Evolutionary conservation across 1,140 invertebrate species (phyloP).

Genomic region (Conus betulinus): DNA sequence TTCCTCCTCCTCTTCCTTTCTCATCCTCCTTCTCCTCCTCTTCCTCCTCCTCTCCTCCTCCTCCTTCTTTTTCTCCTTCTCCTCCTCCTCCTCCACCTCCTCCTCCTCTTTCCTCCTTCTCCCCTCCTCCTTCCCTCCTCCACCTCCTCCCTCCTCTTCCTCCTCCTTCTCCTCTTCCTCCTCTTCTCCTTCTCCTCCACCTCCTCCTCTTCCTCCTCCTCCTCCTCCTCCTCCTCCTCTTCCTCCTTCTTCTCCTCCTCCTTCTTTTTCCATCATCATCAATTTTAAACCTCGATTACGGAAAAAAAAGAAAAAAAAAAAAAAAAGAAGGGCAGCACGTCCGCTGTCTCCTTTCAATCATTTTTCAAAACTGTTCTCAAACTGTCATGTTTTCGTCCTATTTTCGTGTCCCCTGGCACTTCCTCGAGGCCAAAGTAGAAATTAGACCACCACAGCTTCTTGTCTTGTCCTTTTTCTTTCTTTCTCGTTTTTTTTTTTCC

Average conservation of each 20-base stretch:
- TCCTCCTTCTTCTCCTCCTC: neutral
- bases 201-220: neutral
- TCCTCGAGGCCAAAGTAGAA: too few species aligned
- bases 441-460: too few species aligned
- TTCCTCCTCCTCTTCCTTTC: slow-evolving; percentile 3
- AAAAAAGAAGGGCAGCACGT: too few species aligned
- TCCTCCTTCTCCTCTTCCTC: neutral
- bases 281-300: too few species aligned
- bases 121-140: neutral
- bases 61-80: neutral
- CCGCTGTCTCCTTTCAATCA: too few species aligned
- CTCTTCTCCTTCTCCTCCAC: neutral
- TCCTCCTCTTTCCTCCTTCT: neutral
- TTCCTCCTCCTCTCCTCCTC: neutral
- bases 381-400: too few species aligned
- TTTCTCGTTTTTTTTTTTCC: too few species aligned
- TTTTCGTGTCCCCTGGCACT: too few species aligned
- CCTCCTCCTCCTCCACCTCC: neutral
- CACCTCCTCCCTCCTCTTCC: too few species aligned
- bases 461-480: too few species aligned
- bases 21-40: neutral
- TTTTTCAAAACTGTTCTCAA: too few species aligned
- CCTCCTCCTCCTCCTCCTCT: neutral
- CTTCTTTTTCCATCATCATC: neutral
- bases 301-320: too few species aligned